phyloP scores from a whole-genome alignment of 2,113 vertebrate genomes.

The Crocuta crocuta region DNA sequence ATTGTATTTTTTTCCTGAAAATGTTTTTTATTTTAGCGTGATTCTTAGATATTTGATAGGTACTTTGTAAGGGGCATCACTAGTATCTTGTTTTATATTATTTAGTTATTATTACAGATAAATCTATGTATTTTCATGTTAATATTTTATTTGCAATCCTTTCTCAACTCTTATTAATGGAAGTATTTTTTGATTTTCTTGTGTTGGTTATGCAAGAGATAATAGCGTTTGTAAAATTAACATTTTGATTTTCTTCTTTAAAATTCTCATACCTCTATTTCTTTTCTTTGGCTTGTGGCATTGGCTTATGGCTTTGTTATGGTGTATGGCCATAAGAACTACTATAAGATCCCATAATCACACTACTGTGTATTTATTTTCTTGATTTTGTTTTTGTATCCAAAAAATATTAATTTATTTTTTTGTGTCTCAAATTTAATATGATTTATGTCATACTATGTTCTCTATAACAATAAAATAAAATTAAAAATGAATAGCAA shows the following conservation, averaged over 20 bases:
- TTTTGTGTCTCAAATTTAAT: background rate
- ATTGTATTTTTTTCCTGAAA: background rate
- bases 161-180: background rate
- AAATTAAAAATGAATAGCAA: background rate
- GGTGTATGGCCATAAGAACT: background rate
- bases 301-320: background rate
- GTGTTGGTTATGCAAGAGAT: background rate
- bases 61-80: background rate
- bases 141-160: background rate
- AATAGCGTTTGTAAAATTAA: background rate
- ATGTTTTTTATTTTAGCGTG: background rate
- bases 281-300: background rate
- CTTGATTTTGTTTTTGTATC: no score
- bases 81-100: background rate
- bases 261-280: background rate
- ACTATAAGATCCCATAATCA: background rate
- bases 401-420: no score
- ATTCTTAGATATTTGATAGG: background rate
- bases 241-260: background rate
- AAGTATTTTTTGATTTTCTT: constrained; percentile 5
- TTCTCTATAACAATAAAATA: background rate
- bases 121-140: background rate
- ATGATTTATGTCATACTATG: background rate
- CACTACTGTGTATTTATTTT: background rate
- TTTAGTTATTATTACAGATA: background rate